A percentile compares a stretch with the other conserved stretches of the same genome.
Evolutionary conservation across 2,888 invertebrate genomes (phyloP).

Genomic region (Tineola bisselliella): DNA sequence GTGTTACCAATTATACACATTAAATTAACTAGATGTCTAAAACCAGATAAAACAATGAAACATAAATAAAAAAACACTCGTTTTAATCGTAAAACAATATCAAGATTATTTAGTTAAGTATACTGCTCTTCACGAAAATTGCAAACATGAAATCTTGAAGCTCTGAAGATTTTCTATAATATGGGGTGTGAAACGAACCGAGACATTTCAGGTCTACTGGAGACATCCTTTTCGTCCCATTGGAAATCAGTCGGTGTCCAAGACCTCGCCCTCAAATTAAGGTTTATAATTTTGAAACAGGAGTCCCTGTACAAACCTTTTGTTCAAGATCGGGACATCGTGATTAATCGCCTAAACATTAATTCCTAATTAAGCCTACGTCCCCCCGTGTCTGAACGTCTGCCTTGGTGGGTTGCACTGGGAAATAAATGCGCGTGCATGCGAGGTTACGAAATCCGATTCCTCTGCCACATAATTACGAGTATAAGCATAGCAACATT

Average conservation of each 20-base stretch:
- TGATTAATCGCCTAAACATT: slow-evolving; percentile 64
- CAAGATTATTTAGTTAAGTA: not conserved
- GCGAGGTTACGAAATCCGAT: not conserved
- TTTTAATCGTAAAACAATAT: not conserved
- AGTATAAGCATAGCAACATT: not conserved
- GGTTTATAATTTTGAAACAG: slow-evolving; percentile 1
- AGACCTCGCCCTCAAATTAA: slow-evolving; percentile 15
- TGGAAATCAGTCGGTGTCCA: slow-evolving; percentile 40
- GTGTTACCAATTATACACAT: slow-evolving; percentile 64
- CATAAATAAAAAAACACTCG: too few species aligned
- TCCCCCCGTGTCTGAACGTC: slow-evolving; percentile 32
- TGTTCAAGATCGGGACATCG: slow-evolving; percentile 23
- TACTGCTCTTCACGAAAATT: not conserved
- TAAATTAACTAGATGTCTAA: slow-evolving; percentile 39
- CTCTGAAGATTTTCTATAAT: slow-evolving; percentile 15
- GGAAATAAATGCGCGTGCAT: slow-evolving; percentile 6
- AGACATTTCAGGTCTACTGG: slow-evolving; percentile 53
- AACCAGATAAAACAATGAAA: not conserved
- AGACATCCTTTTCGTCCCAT: slow-evolving; percentile 48
- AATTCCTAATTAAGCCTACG: slow-evolving; percentile 64
- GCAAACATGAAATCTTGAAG: slow-evolving; percentile 8
- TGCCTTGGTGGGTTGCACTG: slow-evolving; percentile 13
- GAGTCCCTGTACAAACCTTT: not conserved
- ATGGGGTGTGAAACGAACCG: slow-evolving; percentile 52
- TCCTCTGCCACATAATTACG: not conserved